Conservation (phyloP, 2,888 invertebrate genomes). For the Julus scanicus region DNA sequence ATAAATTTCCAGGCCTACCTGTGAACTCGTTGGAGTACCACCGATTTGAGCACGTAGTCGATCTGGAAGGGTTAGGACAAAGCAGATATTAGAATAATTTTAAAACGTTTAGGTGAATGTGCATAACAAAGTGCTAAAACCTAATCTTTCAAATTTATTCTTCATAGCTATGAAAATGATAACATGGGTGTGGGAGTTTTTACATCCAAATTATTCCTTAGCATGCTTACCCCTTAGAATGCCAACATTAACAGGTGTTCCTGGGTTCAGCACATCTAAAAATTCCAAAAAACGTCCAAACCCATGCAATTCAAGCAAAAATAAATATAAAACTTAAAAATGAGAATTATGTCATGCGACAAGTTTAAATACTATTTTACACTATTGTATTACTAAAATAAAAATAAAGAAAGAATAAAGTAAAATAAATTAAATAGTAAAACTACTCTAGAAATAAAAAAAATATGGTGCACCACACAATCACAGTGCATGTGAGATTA, state of each 20-base stretch:
- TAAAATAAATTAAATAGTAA: no score
- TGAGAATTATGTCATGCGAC: background rate
- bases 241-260: conserved; percentile 85
- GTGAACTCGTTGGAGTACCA: conserved; percentile 67
- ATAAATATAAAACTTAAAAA: conserved; percentile 11
- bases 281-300: conserved; percentile 54
- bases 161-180: conserved; percentile 28
- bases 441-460: no score
- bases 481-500: no score
- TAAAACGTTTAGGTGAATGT: background rate
- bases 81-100: background rate
- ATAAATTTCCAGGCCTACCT: conserved; percentile 68
- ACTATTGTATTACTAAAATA: background rate
- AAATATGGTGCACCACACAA: no score
- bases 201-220: conserved; percentile 44
- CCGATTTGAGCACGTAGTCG: conserved; percentile 72
- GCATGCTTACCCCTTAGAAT: conserved; percentile 81
- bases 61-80: conserved; percentile 68
- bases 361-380: background rate
- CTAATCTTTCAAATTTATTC: background rate
- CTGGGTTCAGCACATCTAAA: conserved; percentile 81
- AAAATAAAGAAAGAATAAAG: no score
- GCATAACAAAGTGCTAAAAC: background rate
- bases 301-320: conserved; percentile 45
- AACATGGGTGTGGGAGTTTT: conserved; percentile 23